phyloP scores from a whole-genome alignment of 2,888 invertebrate genomes.

The Autographa pulchrina region DNA sequence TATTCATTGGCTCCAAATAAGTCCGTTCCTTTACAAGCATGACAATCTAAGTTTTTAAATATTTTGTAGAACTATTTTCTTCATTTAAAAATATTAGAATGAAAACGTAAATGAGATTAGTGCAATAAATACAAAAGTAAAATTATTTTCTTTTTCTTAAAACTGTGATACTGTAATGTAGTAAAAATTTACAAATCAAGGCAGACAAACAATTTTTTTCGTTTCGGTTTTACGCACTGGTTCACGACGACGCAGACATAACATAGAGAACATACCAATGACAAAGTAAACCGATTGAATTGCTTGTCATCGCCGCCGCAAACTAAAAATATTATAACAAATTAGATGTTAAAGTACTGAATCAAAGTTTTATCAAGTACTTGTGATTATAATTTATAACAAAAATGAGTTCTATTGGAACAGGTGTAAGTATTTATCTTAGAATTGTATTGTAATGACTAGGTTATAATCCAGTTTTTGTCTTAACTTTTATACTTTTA shows the following conservation, averaged over 20 bases:
- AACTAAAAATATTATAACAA: conserved; percentile 56
- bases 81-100: too few species aligned
- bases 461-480: conserved; percentile 68
- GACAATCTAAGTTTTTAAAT: too few species aligned
- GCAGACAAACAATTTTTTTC: too few species aligned
- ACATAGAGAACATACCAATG: conserved; percentile 56
- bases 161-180: too few species aligned
- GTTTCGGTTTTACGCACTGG: not conserved
- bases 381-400: conserved; percentile 49
- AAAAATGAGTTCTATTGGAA: conserved; percentile 98
- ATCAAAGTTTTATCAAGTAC: conserved; percentile 33
- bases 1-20: too few species aligned
- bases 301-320: conserved; percentile 81
- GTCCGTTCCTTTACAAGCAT: too few species aligned
- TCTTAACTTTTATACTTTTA: not conserved
- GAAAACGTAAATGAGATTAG: too few species aligned
- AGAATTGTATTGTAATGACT: conserved; percentile 25
- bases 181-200: too few species aligned
- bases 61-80: too few species aligned
- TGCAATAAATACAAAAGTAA: too few species aligned
- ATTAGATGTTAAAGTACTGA: conserved; percentile 44
- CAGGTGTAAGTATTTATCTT: conserved; percentile 92
- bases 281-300: conserved; percentile 61
- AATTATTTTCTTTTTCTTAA: too few species aligned
- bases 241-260: conserved; percentile 29